Base-by-base conservation (phyloP, 2,113 vertebrate species). In the Asarcornis scutulata region DNA sequence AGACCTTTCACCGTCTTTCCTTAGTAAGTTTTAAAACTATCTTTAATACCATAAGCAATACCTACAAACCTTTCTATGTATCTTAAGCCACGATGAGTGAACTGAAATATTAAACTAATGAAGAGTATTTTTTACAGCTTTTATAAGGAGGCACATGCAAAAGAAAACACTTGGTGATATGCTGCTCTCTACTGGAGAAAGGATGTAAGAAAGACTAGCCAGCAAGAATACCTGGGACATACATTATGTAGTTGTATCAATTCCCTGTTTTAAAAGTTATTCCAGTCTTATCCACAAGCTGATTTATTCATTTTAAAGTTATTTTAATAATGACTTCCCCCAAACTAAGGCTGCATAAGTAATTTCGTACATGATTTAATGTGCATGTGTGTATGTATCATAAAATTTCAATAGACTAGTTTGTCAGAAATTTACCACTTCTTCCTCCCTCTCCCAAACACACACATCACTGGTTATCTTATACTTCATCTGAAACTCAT, bases 111-210 rank as follows among this genome's bases (percentile, higher is more conserved):
- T 7, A 80, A 80, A 67, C 1, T 3, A 87, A 64, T 29, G 60
- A 76, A 69, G 44, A 27, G 11, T 74, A 6, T 4, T 29, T 94
- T 91, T 86, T 48, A 36, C 38, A 62, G n/a, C 20, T 91, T 84
- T n/a, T 60, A 2, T 31, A 68, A 88, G 58, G 21, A 88, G 13
- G 29, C 46, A 44, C 42, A 13, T 11, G 42, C 3, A 42, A 34
- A 87, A 69, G 73, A 77, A 91, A 91, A 97, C 89, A n/a, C 36
- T 92, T 58, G 63, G 91, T 94, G 92, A 94, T 83, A 42, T 97
- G 97, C 97, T 98, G 98, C 98, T 97, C 98, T 95, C 98, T 98
- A 11, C 97, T 97, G 98, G 97, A 50, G 84, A 88, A 89, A 87
- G 36, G 11, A 20, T 53, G 52, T 52, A 97, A n/a, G 2, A 64